Evolutionary conservation across 2,888 invertebrate species (phyloP).

Genomic region (Macroteleia sp.): DNA sequence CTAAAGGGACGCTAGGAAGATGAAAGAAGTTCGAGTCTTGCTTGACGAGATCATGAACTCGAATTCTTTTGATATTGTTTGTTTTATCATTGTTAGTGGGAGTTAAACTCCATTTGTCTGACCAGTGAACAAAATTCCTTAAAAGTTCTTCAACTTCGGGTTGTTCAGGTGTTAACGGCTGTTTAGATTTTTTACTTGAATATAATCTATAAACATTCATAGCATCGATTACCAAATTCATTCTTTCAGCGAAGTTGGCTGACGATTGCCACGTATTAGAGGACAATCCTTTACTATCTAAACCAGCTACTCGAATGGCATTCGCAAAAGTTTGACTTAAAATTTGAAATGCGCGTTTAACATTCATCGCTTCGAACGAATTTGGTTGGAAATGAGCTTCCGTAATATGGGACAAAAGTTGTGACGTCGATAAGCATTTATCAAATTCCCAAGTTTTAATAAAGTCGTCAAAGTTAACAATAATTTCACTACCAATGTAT

Average conservation of each 20-base stretch:
- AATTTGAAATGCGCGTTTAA: slow-evolving; percentile 4
- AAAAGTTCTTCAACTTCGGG: too few relatives aligned
- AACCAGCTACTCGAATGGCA: slow-evolving; percentile 9
- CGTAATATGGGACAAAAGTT: slow-evolving; percentile 17
- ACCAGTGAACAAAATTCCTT: too few relatives aligned
- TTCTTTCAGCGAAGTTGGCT: slow-evolving; percentile 10
- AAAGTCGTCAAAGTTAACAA: slow-evolving; percentile 21
- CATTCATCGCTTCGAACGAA: slow-evolving; percentile 20
- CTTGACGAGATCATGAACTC: too few relatives aligned
- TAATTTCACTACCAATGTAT: slow-evolving; percentile 1
- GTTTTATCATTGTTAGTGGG: too few relatives aligned
- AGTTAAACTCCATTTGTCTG: too few relatives aligned
- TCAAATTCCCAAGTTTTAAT: slow-evolving; percentile 5
- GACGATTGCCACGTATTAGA: background rate
- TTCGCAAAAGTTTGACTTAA: slow-evolving; percentile 4
- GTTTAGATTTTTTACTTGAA: background rate
- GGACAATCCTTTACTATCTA: background rate
- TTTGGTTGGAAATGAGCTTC: slow-evolving; percentile 20
- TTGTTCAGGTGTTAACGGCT: background rate
- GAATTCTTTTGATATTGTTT: too few relatives aligned
- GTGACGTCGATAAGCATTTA: background rate
- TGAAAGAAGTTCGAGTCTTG: too few relatives aligned
- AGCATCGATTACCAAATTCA: background rate
- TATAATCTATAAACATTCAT: background rate
- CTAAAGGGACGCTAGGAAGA: too few relatives aligned